Evolutionary conservation across 2,113 vertebrate genomes (phyloP).

Genomic region (human (Homo sapiens)): DNA sequence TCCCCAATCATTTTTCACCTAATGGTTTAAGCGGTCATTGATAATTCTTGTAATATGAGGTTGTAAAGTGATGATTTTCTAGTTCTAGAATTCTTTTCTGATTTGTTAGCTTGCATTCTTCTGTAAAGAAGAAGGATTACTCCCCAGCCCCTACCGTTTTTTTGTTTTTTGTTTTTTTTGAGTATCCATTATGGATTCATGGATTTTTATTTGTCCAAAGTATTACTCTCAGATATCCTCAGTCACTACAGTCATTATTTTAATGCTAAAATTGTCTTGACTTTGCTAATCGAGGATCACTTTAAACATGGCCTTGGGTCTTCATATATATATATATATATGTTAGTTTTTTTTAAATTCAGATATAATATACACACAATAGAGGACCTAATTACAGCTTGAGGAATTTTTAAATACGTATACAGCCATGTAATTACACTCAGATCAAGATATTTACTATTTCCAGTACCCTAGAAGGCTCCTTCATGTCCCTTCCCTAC

Average conservation of each 20-base stretch:
- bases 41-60: not conserved
- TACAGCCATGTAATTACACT: not conserved
- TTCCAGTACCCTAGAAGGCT: not conserved
- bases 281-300: not conserved
- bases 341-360: not conserved
- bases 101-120: not conserved
- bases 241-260: not conserved
- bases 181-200: not conserved
- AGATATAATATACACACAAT: not conserved
- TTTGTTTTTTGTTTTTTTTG: not conserved
- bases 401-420: not conserved
- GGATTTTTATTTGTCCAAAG: not conserved
- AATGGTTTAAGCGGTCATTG: not conserved
- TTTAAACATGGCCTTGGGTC: not conserved
- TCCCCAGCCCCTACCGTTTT: not conserved
- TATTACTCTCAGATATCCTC: not conserved
- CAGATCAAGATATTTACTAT: not conserved
- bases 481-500: not conserved
- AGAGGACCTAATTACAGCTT: not conserved
- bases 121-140: not conserved
- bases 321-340: not conserved
- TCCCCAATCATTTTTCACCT: not conserved
- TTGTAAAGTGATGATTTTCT: not conserved
- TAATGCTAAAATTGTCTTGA: not conserved
- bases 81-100: not conserved